phyloP scores from a whole-genome alignment of 2,797 vertebrate species.

The Schizopygopsis pylzovi region DNA sequence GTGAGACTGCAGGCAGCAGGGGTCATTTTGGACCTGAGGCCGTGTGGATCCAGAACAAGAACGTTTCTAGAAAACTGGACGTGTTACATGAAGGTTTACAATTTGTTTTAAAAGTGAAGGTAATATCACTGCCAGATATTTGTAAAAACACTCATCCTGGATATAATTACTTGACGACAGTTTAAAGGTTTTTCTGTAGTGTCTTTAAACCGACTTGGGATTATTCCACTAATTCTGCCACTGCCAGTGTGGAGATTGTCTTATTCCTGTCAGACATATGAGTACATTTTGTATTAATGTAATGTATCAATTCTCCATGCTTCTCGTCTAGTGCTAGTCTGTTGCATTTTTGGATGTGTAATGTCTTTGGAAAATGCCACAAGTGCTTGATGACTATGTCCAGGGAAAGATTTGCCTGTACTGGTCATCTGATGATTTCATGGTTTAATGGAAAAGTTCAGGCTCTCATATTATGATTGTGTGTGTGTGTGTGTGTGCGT shows the following conservation, averaged over 20 bases:
- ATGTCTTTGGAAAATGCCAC: conserved; percentile 43
- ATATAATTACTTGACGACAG: conserved; percentile 26
- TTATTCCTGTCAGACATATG: conserved; percentile 20
- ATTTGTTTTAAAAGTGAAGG: conserved; percentile 30
- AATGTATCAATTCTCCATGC: not conserved
- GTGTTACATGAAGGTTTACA: conserved; percentile 33
- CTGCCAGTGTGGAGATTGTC: conserved; percentile 38
- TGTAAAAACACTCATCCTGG: conserved; percentile 34
- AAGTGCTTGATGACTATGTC: conserved; percentile 55
- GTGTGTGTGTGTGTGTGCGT: too few species aligned
- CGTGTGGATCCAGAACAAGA: conserved; percentile 33
- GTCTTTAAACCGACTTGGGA: conserved; percentile 28
- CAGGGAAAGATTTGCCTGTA: not conserved
- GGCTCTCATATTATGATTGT: conserved; percentile 1
- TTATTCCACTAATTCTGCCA: conserved; percentile 19
- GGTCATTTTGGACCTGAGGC: conserved; percentile 40
- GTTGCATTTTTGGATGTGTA: conserved; percentile 35
- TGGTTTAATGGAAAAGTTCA: not conserved
- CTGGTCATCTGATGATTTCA: conserved; percentile 10
- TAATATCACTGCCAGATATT: conserved; percentile 42
- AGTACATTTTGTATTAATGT: conserved; percentile 23
- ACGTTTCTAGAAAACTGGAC: conserved; percentile 22
- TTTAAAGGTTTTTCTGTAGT: conserved; percentile 16
- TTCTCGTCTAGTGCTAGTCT: conserved; percentile 2
- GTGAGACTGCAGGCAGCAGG: conserved; percentile 27